A percentile compares a stretch with the other conserved stretches of the same genome.
Evolutionary conservation across 2,113 vertebrate genomes (phyloP).

Genomic region (Petroica traversi): DNA sequence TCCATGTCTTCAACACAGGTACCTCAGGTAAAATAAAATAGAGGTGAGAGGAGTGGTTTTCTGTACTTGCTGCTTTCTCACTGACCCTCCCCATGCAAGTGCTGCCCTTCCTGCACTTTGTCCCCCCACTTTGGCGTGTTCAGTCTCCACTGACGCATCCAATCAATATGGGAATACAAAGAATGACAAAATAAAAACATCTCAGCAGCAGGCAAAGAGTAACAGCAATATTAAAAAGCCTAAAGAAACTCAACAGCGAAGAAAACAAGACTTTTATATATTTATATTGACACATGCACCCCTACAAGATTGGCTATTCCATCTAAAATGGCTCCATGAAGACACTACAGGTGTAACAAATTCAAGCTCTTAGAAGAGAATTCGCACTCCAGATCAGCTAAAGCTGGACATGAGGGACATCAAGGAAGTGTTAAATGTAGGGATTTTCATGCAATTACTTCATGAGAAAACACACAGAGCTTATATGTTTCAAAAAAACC

Average conservation of each 20-base stretch:
- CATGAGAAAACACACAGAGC: not conserved
- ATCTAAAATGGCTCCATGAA: not conserved
- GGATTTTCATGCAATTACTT: not conserved
- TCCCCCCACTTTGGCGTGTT: not conserved
- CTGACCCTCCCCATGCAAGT: not conserved
- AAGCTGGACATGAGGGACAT: not conserved
- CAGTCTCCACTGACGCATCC: not conserved
- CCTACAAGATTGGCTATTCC: not conserved
- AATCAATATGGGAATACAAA: not conserved
- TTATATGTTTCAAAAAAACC: not conserved
- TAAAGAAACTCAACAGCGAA: not conserved
- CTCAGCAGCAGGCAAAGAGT: not conserved
- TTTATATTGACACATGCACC: fast-evolving
- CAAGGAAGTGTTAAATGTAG: not conserved
- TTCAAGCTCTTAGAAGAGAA: not conserved
- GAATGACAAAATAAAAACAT: not conserved
- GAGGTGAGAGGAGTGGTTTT: not conserved
- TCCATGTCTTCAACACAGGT: not conserved
- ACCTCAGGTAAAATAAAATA: not conserved
- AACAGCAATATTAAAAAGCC: not conserved
- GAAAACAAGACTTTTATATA: not conserved
- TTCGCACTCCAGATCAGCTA: not conserved
- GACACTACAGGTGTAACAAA: not conserved
- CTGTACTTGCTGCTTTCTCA: not conserved
- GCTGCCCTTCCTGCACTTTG: not conserved